Base-by-base conservation (phyloP, 2,797 vertebrate species). In the Jordanella pulchra region DNA sequence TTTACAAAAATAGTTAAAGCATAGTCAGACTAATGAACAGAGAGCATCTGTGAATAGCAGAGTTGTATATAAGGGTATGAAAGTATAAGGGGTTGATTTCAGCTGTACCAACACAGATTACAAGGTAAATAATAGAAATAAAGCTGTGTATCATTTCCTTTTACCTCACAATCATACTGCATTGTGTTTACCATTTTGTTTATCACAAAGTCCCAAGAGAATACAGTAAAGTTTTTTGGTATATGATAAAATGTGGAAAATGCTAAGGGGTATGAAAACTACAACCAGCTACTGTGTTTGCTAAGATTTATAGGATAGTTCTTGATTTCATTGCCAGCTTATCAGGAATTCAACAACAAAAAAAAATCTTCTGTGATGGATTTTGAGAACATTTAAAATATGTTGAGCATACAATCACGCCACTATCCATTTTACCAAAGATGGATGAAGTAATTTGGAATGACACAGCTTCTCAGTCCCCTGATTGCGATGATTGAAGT, bases 401-500 rank as follows among this genome's bases (percentile, higher is more conserved):
- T 53, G 65, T 53, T 68, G 45, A 69, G 72, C 27, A 68, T 71
- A 65, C 76, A 63, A 50, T 87, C 61, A 56, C n/a, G 7, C 23
- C 17, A 27, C 18, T 56, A 58, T 82, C 60, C 32, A 67, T 67
- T 73, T 78, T 69, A 48, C 63, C 65, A 58, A 64, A 76, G 71
- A 51, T 65, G 50, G 54, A 78, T 25, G 4, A 32, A 67, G n/a
- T 61, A 18, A 70, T 84, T 80, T 79, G 67, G 27, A 78, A 61
- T 69, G 79, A 82, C 72, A 72, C 67, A 68, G 73, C 78, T 63
- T 74, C 23, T 47, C 67, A 51, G 75, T 80, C 76, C 84, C 75
- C 70, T 71, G 47, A 68, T 67, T 55, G 63, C 12, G 0, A 71
- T 77, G 84, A 86, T 71, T 84, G 85, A 87, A 75, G 54, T 69